Conservation (phyloP, 64 coral and sea anemone species). For the Stichodactyla helianthus region DNA sequence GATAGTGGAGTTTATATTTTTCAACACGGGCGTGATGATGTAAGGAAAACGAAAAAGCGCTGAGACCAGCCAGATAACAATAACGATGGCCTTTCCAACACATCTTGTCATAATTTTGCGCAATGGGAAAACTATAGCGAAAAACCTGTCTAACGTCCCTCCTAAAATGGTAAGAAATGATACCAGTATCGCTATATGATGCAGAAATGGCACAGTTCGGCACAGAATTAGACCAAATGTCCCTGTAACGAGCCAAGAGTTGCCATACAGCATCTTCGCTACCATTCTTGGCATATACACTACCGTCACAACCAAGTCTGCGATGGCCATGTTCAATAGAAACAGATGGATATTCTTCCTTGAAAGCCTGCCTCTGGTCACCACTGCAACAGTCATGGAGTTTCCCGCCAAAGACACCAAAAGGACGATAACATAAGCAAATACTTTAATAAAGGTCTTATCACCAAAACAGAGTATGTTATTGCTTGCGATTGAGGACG, state of each 20-base stretch:
- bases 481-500: no score
- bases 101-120: background rate
- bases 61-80: background rate
- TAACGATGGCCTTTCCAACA: background rate
- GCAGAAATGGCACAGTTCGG: conserved; percentile 5
- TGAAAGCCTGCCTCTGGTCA: conserved; percentile 6
- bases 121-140: conserved; percentile 11
- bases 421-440: conserved; percentile 31
- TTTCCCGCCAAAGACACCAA: conserved; percentile 41
- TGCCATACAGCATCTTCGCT: background rate
- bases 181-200: conserved; percentile 1
- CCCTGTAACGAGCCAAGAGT: background rate
- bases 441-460: background rate
- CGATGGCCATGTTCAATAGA: conserved; percentile 16
- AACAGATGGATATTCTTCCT: conserved; percentile 5
- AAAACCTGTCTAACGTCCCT: conserved; percentile 8
- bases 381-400: conserved; percentile 24
- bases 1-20: background rate
- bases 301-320: conserved; percentile 11
- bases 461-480: background rate
- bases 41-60: background rate
- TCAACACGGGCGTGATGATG: background rate
- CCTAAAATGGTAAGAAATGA: conserved; percentile 7
- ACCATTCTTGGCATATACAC: conserved; percentile 32
- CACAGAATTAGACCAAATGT: conserved; percentile 6